A percentile compares a stretch with the other conserved stretches of the same genome.
Evolutionary conservation across 1,140 invertebrate species (phyloP).

Genomic region (Ips nitidus): DNA sequence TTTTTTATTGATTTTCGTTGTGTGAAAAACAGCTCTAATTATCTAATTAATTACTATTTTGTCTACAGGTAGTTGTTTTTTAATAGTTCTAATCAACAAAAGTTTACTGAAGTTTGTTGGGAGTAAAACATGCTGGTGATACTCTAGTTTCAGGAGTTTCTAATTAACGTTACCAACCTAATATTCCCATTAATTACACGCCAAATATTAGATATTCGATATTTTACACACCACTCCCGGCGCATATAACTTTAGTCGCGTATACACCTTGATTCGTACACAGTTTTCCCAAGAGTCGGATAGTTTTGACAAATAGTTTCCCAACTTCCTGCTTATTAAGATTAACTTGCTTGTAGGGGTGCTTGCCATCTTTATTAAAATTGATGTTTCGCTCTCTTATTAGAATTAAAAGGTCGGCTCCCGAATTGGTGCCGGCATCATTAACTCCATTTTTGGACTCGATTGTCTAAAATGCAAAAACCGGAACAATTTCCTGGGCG

Average conservation of each 20-base stretch:
- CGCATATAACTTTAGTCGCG: neutral
- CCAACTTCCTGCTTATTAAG: constrained; percentile 20
- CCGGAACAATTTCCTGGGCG: neutral
- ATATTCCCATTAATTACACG: constrained; percentile 8
- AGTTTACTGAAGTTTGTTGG: no score
- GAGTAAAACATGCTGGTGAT: no score
- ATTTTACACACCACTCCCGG: neutral
- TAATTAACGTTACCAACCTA: constrained; percentile 2
- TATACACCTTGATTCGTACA: constrained; percentile 14
- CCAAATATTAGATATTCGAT: constrained; percentile 11
- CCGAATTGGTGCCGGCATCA: no score
- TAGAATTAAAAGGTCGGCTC: no score
- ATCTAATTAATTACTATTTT: no score
- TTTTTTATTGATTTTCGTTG: constrained; percentile 11
- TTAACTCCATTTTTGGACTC: no score
- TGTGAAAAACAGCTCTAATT: no score
- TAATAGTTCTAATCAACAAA: no score
- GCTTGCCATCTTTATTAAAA: constrained; percentile 26
- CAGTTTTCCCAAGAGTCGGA: constrained; percentile 7
- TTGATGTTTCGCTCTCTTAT: constrained; percentile 2
- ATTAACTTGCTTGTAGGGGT: constrained; percentile 20
- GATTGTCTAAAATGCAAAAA: neutral
- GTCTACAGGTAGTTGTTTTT: no score
- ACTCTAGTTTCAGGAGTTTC: neutral
- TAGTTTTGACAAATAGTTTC: constrained; percentile 27